Evolutionary conservation across 2,797 vertebrate species (phyloP).

Genomic region (Gastrophryne carolinensis): DNA sequence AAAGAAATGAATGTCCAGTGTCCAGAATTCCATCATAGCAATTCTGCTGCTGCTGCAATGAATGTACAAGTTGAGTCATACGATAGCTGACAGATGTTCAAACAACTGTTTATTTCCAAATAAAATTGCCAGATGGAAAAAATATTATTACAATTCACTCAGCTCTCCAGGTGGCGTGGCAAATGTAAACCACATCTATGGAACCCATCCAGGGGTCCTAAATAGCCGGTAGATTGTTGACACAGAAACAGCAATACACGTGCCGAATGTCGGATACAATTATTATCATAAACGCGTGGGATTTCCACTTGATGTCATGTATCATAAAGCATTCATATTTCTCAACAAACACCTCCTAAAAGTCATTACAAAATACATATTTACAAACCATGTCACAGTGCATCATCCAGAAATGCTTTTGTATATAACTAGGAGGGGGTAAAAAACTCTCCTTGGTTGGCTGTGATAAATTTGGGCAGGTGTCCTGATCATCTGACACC

Average conservation of each 20-base stretch:
- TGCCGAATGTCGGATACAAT: conserved; percentile 4
- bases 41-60: conserved; percentile 27
- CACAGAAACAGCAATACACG: conserved; percentile 34
- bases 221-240: conserved; percentile 20
- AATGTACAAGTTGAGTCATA: conserved; percentile 44
- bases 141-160: conserved; percentile 43
- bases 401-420: no score
- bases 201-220: conserved; percentile 42
- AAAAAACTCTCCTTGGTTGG: no score
- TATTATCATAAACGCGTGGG: not conserved
- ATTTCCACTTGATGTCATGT: not conserved
- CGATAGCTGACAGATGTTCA: conserved; percentile 45
- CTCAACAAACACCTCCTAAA: not conserved
- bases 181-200: conserved; percentile 41
- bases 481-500: no score
- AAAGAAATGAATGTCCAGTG: conserved; percentile 3
- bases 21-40: conserved; percentile 25
- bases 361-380: not conserved
- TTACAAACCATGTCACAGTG: no score
- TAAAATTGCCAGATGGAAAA: conserved; percentile 39
- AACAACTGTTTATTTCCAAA: conserved; percentile 46
- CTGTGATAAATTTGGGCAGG: no score
- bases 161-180: conserved; percentile 38
- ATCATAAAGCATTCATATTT: not conserved
- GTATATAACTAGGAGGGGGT: no score